Evolutionary conservation across 1,140 invertebrate species (phyloP), one percentile per base, ranked within the genome.

Genomic region (Brachionus paranguensis): DNA sequence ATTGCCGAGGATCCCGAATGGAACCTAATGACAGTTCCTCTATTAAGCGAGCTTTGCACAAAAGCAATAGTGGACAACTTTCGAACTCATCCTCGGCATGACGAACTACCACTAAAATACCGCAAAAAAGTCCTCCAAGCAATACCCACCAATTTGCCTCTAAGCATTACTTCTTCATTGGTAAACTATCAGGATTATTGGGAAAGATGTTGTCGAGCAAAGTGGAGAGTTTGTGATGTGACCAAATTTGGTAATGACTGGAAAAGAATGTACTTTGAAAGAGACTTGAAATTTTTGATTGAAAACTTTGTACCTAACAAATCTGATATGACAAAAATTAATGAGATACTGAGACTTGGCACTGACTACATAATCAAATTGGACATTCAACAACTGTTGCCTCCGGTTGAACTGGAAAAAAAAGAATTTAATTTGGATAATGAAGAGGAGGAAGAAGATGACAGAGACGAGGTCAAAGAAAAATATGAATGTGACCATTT

Each of bases 1-100:
- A 90, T 90, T 72, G 89, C 89, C 29, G 89, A 90, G 84, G 89
- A 90, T 87, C 87, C 87, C 12, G 88, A 89, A 85, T 90, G 88
- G 88, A 89, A 88, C 11, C 85, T 90, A 29, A 88, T 88, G n/a
- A 90, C 88, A 55, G 88, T 90, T 17, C 89, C 89, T n/a, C 79
- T 87, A 1, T 85, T 90, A 1, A 86, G 85, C 14, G 88, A 90
- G 72, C 84, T 89, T 6, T 87, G 86, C 81, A 85, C 89, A 8
- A 87, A 87, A 74, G 86, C 89, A 83, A 88, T 90, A 84, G 87
- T 89, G 3, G 60, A 85, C 17, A 88, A 89, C 83, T 90, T 89
- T 88, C 88, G 87, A 86, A 86, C 88, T 89, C 86, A 88, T 64
- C 78, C 78, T 10, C 53, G 37, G 29, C 50, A 84, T 43, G 84